Conservation (phyloP, 2,888 invertebrate genomes). For the Plebejus anna region DNA sequence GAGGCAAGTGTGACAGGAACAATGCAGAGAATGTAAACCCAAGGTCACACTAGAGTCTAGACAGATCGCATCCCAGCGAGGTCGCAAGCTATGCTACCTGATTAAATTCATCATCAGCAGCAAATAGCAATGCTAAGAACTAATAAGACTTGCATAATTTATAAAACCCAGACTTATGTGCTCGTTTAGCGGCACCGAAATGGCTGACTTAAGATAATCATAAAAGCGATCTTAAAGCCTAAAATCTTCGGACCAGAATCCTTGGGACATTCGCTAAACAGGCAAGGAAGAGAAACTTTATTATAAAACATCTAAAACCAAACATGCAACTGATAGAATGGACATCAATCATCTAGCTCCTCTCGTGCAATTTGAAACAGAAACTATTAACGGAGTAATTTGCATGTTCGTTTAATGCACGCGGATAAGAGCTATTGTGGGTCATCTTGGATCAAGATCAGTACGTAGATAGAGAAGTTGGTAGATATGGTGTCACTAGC, state of each 20-base stretch:
- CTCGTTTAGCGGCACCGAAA: too few species aligned
- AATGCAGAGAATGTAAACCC: constrained; percentile 37
- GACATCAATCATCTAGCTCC: background rate
- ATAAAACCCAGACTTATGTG: background rate
- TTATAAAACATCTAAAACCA: background rate
- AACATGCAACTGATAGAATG: background rate
- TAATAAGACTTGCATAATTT: background rate
- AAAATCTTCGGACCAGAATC: background rate
- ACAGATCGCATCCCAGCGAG: constrained; percentile 36
- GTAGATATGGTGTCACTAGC: background rate
- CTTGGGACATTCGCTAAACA: background rate
- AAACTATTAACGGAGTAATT: constrained; percentile 14
- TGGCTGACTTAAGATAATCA: too few species aligned
- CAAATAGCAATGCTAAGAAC: background rate
- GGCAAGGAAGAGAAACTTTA: background rate
- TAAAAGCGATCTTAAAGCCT: background rate
- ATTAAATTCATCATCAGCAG: constrained; percentile 7
- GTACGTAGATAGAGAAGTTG: background rate
- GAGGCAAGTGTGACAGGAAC: constrained; percentile 33
- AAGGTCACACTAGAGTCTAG: constrained; percentile 37
- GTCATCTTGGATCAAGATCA: constrained; percentile 33
- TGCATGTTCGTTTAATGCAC: constrained; percentile 14
- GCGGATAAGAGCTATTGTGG: constrained; percentile 21
- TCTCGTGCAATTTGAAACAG: background rate
- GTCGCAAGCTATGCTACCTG: constrained; percentile 29